Evolutionary conservation across 1,140 invertebrate species (phyloP).

Genomic region (Hylyphantes graminicola): DNA sequence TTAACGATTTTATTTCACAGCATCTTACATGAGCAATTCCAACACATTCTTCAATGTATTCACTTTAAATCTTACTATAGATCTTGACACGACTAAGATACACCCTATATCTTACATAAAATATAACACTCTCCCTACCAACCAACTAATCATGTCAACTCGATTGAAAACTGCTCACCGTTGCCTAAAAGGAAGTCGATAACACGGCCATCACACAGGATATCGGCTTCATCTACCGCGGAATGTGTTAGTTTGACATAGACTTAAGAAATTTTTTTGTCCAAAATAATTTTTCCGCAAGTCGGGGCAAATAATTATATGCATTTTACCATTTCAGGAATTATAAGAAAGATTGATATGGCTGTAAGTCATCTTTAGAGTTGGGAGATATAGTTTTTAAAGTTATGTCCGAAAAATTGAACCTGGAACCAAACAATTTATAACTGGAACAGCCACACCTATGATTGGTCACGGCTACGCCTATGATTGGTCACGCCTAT

Average conservation of each 20-base stretch:
- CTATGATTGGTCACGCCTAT: too few species aligned
- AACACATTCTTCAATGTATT: too few species aligned
- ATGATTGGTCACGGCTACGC: too few species aligned
- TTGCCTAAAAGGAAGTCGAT: slow-evolving; percentile 15
- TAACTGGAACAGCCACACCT: too few species aligned
- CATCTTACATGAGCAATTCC: too few species aligned
- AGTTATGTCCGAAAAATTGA: too few species aligned
- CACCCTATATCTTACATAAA: too few species aligned
- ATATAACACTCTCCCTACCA: too few species aligned
- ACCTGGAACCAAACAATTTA: too few species aligned
- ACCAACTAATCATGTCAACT: slow-evolving; percentile 6
- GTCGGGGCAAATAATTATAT: neutral
- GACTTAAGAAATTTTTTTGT: neutral
- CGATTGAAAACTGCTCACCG: slow-evolving; percentile 17
- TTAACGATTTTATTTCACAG: too few species aligned
- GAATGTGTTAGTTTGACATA: neutral
- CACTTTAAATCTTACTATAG: too few species aligned
- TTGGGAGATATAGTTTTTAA: neutral
- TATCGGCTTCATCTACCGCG: neutral
- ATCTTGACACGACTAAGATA: too few species aligned
- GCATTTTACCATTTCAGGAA: neutral
- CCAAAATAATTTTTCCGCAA: neutral
- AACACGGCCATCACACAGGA: neutral
- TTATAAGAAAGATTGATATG: neutral
- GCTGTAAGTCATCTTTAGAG: neutral